Evolutionary conservation across 2,888 invertebrate species (phyloP).

Genomic region (Mantis religiosa): DNA sequence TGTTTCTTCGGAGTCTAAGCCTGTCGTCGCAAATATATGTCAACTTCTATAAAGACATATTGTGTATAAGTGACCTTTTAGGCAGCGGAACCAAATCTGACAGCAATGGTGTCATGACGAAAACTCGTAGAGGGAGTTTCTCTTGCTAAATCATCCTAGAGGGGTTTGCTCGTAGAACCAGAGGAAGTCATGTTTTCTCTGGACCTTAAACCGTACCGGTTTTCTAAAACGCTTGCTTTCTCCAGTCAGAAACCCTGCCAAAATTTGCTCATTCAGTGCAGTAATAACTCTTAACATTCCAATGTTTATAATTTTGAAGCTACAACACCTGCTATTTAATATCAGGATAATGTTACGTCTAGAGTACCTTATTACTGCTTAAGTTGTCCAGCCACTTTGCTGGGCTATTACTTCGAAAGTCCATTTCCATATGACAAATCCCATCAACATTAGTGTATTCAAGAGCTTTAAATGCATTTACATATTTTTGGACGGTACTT

Average conservation of each 20-base stretch:
- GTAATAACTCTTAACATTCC: not conserved
- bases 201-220: not conserved
- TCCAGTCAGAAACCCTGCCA: not conserved
- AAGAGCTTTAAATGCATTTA: not conserved
- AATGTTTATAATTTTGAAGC: not conserved
- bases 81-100: not conserved
- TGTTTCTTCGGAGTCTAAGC: not conserved
- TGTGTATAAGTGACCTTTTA: not conserved
- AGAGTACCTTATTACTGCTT: not conserved
- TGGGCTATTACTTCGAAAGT: not conserved
- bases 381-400: not conserved
- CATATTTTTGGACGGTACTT: not conserved
- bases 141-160: not conserved
- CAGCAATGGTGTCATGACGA: not conserved
- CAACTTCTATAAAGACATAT: not conserved
- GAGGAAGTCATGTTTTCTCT: not conserved
- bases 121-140: not conserved
- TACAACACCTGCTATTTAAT: not conserved
- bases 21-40: not conserved
- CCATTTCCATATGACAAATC: not conserved
- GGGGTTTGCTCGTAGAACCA: not conserved
- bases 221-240: not conserved
- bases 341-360: not conserved
- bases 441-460: not conserved
- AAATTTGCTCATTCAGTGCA: not conserved